Evolutionary conservation across 2,797 vertebrate genomes (phyloP).

Genomic region (Avahi laniger): DNA sequence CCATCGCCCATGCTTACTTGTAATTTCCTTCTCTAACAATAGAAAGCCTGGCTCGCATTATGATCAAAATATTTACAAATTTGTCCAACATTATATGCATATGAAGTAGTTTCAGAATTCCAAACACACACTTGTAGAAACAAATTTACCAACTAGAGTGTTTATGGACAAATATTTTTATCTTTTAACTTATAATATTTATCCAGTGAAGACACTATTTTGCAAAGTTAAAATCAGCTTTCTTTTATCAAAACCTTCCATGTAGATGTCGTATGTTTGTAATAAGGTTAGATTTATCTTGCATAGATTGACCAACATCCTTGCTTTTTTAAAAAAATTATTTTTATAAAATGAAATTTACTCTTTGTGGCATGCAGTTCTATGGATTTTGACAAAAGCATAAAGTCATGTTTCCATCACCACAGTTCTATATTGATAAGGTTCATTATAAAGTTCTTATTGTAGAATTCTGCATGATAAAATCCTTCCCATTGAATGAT

Average conservation of each 20-base stretch:
- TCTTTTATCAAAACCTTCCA: not conserved
- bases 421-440: not conserved
- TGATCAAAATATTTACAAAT: not conserved
- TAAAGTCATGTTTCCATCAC: not conserved
- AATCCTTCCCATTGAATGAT: not conserved
- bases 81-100: not conserved
- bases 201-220: not conserved
- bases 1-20: not conserved
- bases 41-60: not conserved
- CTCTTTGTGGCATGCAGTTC: not conserved
- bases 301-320: not conserved
- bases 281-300: not conserved
- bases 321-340: not conserved
- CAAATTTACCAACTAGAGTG: not conserved
- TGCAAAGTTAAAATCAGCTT: not conserved
- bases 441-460: not conserved
- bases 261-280: not conserved
- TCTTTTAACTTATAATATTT: not conserved
- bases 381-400: not conserved
- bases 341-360: not conserved
- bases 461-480: not conserved
- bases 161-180: not conserved
- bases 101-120: not conserved
- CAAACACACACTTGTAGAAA: not conserved
- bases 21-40: not conserved